phyloP scores from a whole-genome alignment of 2,888 invertebrate species.

The Cataglyphis livida region DNA sequence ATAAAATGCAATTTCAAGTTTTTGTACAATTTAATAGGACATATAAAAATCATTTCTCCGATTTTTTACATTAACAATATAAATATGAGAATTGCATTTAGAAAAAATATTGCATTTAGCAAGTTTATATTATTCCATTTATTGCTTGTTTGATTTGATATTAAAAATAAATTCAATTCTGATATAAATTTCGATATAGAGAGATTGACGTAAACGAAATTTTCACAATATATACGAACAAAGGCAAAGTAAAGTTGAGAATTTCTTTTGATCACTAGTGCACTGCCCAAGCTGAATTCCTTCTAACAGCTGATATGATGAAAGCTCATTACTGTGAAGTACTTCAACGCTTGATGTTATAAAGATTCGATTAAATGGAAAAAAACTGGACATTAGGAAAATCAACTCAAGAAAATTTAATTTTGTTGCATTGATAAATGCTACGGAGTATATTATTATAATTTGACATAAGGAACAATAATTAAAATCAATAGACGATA shows the following conservation, averaged over 20 bases:
- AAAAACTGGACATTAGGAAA: slow-evolving; percentile 14
- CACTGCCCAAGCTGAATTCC: slow-evolving; percentile 21
- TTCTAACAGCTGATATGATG: slow-evolving; percentile 30
- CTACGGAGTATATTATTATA: slow-evolving; percentile 1
- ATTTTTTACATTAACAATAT: neutral
- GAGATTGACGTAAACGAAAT: slow-evolving; percentile 11
- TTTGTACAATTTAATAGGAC: neutral
- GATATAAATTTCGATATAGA: neutral
- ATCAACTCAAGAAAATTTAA: neutral
- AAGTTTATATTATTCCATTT: neutral
- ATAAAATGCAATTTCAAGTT: neutral
- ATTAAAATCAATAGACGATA: neutral
- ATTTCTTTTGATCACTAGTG: slow-evolving; percentile 45
- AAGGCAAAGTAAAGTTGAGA: slow-evolving; percentile 25
- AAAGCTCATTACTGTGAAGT: slow-evolving; percentile 45
- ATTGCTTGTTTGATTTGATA: neutral
- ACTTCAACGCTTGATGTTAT: slow-evolving; percentile 28
- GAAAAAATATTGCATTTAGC: neutral
- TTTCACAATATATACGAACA: slow-evolving; percentile 13
- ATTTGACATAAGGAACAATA: slow-evolving; percentile 8
- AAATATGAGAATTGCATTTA: neutral
- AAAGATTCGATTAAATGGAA: slow-evolving; percentile 27
- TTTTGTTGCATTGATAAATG: neutral
- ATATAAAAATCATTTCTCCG: neutral
- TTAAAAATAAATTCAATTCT: slow-evolving; percentile 28